Evolutionary conservation across 1,140 invertebrate genomes (phyloP).

Genomic region (Drosophila rufa): DNA sequence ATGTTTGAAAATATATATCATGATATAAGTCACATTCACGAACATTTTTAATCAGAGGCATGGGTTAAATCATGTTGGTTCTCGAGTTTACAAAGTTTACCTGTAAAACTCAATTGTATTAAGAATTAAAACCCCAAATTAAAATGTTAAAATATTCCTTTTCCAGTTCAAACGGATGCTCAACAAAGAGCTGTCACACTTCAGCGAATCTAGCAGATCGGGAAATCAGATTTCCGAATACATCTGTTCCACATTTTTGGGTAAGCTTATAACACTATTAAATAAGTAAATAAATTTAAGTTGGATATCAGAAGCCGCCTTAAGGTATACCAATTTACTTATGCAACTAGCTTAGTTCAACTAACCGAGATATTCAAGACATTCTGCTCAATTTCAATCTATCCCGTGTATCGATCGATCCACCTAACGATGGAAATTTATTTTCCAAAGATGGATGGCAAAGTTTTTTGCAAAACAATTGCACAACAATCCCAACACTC

Average conservation of each 20-base stretch:
- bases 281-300: background rate
- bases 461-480: conserved; percentile 40
- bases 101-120: background rate
- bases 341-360: background rate
- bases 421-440: conserved; percentile 11
- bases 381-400: background rate
- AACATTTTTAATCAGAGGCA: no score
- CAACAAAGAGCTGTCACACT: conserved; percentile 99
- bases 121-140: background rate
- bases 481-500: conserved; percentile 30
- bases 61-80: no score
- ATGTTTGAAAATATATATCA: background rate
- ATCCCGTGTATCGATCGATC: conserved; percentile 13
- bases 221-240: conserved; percentile 99
- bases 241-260: conserved; percentile 99
- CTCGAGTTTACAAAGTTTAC: background rate
- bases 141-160: conserved; percentile 11
- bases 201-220: conserved; percentile 99
- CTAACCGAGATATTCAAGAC: background rate
- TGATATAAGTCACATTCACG: no score
- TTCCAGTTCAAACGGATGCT: conserved; percentile 99
- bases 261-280: conserved; percentile 87
- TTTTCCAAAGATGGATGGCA: conserved; percentile 26
- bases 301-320: background rate
- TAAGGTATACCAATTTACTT: background rate